Evolutionary conservation across 1,140 invertebrate species (phyloP).

Genomic region (Hydropsyche tenuis): DNA sequence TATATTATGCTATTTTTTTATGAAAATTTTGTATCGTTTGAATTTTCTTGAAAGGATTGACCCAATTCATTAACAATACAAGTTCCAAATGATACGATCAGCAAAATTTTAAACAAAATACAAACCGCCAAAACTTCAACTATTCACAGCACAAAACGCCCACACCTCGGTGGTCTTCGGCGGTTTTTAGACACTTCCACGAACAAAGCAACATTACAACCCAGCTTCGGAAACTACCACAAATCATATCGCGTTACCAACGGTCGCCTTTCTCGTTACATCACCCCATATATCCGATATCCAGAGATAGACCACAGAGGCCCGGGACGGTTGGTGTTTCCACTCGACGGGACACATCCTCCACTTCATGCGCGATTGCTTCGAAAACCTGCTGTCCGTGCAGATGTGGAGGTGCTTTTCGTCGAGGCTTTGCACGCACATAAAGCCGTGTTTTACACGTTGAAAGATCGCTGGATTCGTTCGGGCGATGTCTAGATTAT

Average conservation of each 20-base stretch:
- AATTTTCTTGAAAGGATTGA: no score
- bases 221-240: conserved; percentile 12
- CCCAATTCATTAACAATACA: no score
- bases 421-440: conserved; percentile 1
- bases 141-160: no score
- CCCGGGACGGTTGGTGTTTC: conserved; percentile 24
- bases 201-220: conserved; percentile 14
- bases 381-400: background rate
- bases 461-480: no score
- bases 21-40: no score
- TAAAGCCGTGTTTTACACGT: no score
- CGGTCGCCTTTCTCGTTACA: background rate
- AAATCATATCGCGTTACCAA: conserved; percentile 35
- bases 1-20: no score
- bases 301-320: conserved; percentile 19
- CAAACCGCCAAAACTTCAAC: no score
- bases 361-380: conserved; percentile 36
- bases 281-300: conserved; percentile 25
- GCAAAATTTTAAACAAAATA: no score
- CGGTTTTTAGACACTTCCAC: background rate
- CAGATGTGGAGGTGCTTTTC: background rate
- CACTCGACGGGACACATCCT: conserved; percentile 13
- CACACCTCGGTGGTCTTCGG: background rate
- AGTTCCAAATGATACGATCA: no score
- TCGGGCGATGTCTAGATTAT: no score